These are phyloP conservation scores for Eretmochelys imbricata DNA, from an alignment of 2,113 vertebrate genomes.

Conservation along the genomic window DNA sequence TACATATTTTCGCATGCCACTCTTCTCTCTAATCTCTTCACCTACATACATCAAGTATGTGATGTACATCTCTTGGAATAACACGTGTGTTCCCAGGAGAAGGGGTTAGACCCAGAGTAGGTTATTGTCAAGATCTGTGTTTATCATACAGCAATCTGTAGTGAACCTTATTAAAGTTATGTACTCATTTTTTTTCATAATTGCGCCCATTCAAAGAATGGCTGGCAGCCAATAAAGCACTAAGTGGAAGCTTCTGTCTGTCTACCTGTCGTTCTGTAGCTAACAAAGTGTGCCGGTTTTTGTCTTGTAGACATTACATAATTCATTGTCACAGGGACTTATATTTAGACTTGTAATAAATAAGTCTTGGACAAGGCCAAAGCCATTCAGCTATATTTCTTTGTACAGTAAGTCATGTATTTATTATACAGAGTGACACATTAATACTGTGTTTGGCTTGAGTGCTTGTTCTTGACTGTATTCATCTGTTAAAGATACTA, in stretches of 20 bases:
- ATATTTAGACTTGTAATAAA: conserved; percentile 75
- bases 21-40: conserved; percentile 43
- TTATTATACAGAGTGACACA: conserved; percentile 63
- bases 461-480: conserved; percentile 38
- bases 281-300: conserved; percentile 69
- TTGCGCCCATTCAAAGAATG: conserved; percentile 70
- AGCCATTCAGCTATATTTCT: conserved; percentile 56
- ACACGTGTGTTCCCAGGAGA: conserved; percentile 49
- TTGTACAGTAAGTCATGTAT: conserved; percentile 52
- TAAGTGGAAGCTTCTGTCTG: conserved; percentile 76
- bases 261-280: conserved; percentile 73
- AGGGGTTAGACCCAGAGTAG: conserved; percentile 39
- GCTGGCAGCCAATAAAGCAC: conserved; percentile 73
- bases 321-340: conserved; percentile 73
- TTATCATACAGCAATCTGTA: conserved; percentile 60
- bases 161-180: conserved; percentile 76
- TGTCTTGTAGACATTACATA: conserved; percentile 72
- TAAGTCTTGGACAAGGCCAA: conserved; percentile 61
- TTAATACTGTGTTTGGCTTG: conserved; percentile 69
- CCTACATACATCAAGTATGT: conserved; percentile 27
- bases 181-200: conserved; percentile 76
- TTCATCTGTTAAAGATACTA: conserved; percentile 40
- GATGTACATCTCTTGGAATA: conserved; percentile 53
- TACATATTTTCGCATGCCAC: conserved; percentile 31
- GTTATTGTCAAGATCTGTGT: conserved; percentile 59